Evolutionary conservation across 2,797 vertebrate genomes (phyloP), one percentile per base, ranked within the genome.

Genomic region (Enteromius viviparus): DNA sequence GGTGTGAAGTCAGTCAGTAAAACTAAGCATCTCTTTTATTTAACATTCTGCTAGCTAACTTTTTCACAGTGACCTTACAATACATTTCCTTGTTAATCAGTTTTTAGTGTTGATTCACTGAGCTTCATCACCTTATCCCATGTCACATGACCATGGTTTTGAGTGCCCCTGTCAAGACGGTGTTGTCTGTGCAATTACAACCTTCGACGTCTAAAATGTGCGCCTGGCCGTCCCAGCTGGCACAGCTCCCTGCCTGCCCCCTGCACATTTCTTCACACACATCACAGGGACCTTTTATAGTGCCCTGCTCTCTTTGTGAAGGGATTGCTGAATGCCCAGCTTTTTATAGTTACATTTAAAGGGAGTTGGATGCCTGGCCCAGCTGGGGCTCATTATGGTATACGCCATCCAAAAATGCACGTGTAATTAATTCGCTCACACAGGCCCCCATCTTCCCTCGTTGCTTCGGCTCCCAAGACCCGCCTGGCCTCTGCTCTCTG

Each of bases 391-490:
- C 95, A 95, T 96, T 96, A 96, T 94, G 95, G 94, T 96, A 95
- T 95, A 95, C 94, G 93, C 94, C 94, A 95, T 96, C 95, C 96
- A 95, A 96, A 96, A 95, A 95, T 96, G 94, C 95, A 96, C 94
- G 94, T 96, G 95, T 96, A 96, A 96, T 96, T 96, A 96, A 96
- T 96, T 96, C 95, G 94, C 95, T 96, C 95, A 94, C 94, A 93
- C 86, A 85, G 81, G 78, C 81, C 81, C 82, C 83, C 65, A 68
- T 79, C 78, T 82, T 84, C 62, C 58, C 84, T 82, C 62, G 26
- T 15, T 51, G 71, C 58, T 68, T 75, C 80, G 75, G 74, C 76
- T 78, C 85, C 85, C 58, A 80, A 74, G 45, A 83, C 62, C 93
- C 94, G 94, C 58, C 84, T 85, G 82, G 79, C 77, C 86, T 87